A percentile compares a stretch with the other conserved stretches of the same genome.
These are phyloP conservation scores for Teleiodes luculella DNA, from an alignment of 2,888 invertebrate species.

Conservation along the genomic window DNA sequence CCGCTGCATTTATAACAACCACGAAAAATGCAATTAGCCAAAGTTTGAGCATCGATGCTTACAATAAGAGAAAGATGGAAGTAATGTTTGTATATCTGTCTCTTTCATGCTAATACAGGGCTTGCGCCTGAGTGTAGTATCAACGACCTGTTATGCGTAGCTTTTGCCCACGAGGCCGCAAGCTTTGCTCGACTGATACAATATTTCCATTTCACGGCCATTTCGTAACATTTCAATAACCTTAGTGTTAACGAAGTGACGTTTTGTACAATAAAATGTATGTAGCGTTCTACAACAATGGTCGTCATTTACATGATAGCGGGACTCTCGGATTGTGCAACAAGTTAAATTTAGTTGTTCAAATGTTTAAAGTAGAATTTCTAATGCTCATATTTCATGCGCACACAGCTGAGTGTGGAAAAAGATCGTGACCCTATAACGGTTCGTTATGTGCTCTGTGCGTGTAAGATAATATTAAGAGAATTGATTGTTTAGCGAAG, in stretches of 20 bases:
- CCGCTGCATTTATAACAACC: background rate
- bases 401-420: slow-evolving; percentile 39
- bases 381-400: background rate
- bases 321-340: slow-evolving; percentile 14
- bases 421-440: slow-evolving; percentile 59
- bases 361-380: slow-evolving; percentile 7
- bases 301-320: slow-evolving; percentile 26
- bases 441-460: slow-evolving; percentile 40
- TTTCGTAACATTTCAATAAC: slow-evolving; percentile 68
- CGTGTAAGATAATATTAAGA: slow-evolving; percentile 38
- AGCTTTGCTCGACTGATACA: slow-evolving; percentile 45
- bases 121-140: slow-evolving; percentile 51
- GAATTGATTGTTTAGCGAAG: slow-evolving; percentile 56
- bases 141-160: slow-evolving; percentile 66
- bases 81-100: slow-evolving; percentile 63
- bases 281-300: slow-evolving; percentile 29
- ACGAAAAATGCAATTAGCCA: background rate
- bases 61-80: slow-evolving; percentile 42
- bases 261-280: slow-evolving; percentile 43
- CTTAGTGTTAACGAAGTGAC: slow-evolving; percentile 42
- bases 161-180: slow-evolving; percentile 50
- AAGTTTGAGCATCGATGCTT: slow-evolving; percentile 28
- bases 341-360: background rate
- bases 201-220: slow-evolving; percentile 70
- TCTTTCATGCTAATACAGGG: slow-evolving; percentile 51